These are phyloP conservation scores for Agrypnus murinus DNA, from an alignment of 2,888 invertebrate species.

Conservation along the genomic window DNA sequence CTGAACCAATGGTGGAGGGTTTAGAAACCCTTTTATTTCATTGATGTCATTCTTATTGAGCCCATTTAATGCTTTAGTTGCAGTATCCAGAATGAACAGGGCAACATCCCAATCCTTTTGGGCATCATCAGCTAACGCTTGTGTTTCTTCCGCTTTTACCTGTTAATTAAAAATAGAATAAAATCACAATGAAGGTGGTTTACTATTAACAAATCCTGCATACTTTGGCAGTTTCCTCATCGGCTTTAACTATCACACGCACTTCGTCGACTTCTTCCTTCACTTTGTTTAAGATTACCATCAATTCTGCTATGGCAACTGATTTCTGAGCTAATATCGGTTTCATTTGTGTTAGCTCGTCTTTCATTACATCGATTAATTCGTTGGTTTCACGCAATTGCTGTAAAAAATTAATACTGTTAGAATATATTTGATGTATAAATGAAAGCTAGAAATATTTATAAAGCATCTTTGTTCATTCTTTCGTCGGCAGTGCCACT, in stretches of 20 bases:
- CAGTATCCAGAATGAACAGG: conserved; percentile 89
- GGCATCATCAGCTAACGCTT: conserved; percentile 88
- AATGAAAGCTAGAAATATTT: too few relatives aligned
- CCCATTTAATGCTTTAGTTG: conserved; percentile 87
- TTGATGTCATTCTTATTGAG: conserved; percentile 93
- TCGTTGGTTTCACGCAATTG: conserved; percentile 89
- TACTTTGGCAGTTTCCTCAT: conserved; percentile 89
- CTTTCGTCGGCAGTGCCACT: too few relatives aligned
- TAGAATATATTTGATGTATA: too few relatives aligned
- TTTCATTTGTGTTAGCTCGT: conserved; percentile 85
- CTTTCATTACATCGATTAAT: conserved; percentile 89
- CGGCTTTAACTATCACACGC: conserved; percentile 84
- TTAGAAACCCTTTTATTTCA: conserved; percentile 90
- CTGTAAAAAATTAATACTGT: too few relatives aligned
- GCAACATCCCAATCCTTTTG: conserved; percentile 89
- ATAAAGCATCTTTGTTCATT: too few relatives aligned
- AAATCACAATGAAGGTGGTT: too few relatives aligned
- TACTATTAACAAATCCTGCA: too few relatives aligned
- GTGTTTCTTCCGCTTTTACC: conserved; percentile 90
- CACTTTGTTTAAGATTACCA: conserved; percentile 85
- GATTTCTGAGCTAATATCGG: conserved; percentile 87
- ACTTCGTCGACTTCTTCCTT: conserved; percentile 89
- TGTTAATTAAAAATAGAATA: conserved; percentile 59
- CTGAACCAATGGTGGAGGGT: conserved; percentile 89
- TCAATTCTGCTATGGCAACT: conserved; percentile 82